A percentile compares a stretch with the other conserved stretches of the same genome.
phyloP scores from a whole-genome alignment of 2,797 vertebrate species.

The Scomberomorus guttatus region DNA sequence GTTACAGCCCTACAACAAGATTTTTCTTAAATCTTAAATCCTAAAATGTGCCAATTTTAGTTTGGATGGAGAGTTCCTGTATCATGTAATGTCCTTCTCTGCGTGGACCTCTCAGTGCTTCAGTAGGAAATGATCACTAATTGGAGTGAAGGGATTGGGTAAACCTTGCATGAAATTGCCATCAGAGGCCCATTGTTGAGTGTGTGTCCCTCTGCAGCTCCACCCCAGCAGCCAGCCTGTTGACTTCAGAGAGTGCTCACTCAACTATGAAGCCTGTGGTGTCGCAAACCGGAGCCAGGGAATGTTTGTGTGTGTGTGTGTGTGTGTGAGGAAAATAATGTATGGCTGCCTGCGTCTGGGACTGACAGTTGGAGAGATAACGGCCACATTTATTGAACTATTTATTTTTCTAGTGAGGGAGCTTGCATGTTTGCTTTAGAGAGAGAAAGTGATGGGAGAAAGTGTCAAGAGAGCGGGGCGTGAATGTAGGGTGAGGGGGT shows the following conservation, averaged over 20 bases:
- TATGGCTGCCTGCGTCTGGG: slow-evolving; percentile 44
- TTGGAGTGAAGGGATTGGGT: slow-evolving; percentile 77
- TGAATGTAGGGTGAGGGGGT: slow-evolving; percentile 59
- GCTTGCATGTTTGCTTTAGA: slow-evolving; percentile 25
- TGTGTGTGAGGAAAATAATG: slow-evolving; percentile 43
- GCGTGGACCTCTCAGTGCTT: slow-evolving; percentile 1
- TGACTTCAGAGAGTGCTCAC: slow-evolving; percentile 66
- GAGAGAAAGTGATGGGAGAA: slow-evolving; percentile 31
- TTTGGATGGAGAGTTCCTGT: neutral
- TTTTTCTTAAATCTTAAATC: neutral
- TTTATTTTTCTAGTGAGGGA: slow-evolving; percentile 45
- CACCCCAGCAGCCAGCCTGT: slow-evolving; percentile 58
- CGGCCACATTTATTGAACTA: slow-evolving; percentile 41
- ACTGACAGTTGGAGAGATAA: slow-evolving; percentile 62
- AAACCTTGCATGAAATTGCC: slow-evolving; percentile 87
- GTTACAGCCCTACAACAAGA: neutral
- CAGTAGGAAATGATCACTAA: slow-evolving; percentile 65
- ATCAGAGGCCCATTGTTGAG: slow-evolving; percentile 77
- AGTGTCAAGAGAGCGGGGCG: slow-evolving; percentile 10
- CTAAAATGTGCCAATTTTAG: neutral
- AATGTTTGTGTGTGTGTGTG: slow-evolving; percentile 11
- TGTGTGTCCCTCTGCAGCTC: slow-evolving; percentile 41
- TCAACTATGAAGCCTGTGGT: slow-evolving; percentile 53
- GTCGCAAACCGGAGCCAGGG: slow-evolving; percentile 25
- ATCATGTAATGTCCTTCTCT: slow-evolving; percentile 25